phyloP scores from a whole-genome alignment of 2,888 invertebrate species.

The Drosophila subquinaria region DNA sequence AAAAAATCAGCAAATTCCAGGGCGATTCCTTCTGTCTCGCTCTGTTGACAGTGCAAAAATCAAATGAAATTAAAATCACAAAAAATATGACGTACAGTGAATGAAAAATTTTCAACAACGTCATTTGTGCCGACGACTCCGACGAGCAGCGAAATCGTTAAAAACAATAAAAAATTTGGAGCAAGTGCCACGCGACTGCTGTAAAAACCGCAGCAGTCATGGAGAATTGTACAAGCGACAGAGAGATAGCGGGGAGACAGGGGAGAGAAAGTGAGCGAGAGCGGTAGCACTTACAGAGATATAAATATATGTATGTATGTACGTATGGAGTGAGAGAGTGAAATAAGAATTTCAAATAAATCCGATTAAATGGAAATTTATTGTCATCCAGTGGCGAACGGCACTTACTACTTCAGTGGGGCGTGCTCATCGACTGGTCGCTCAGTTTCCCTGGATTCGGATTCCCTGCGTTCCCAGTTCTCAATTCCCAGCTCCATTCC shows the following conservation, averaged over 20 bases:
- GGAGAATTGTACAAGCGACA: slow-evolving; percentile 9
- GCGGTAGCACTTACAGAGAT: slow-evolving; percentile 30
- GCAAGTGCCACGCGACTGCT: slow-evolving; percentile 66
- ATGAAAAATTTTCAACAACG: slow-evolving; percentile 64
- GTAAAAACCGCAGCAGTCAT: slow-evolving; percentile 64
- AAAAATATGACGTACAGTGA: slow-evolving; percentile 59
- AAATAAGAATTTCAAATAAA: slow-evolving; percentile 83
- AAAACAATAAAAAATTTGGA: slow-evolving; percentile 65
- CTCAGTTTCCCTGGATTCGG: slow-evolving; percentile 26
- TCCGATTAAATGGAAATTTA: slow-evolving; percentile 83
- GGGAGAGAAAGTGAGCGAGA: slow-evolving; percentile 24
- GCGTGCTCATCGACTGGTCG: slow-evolving; percentile 75
- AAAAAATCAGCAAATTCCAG: slow-evolving; percentile 42
- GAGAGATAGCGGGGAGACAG: background rate
- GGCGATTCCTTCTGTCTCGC: slow-evolving; percentile 1
- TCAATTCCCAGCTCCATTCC: slow-evolving; percentile 22
- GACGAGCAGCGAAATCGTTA: slow-evolving; percentile 57
- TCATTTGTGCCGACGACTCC: slow-evolving; percentile 50
- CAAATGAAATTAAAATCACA: slow-evolving; percentile 67
- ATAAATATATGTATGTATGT: background rate
- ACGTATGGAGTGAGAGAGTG: slow-evolving; percentile 23
- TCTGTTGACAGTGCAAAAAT: slow-evolving; percentile 49
- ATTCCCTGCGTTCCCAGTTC: slow-evolving; percentile 24
- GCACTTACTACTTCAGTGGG: slow-evolving; percentile 80
- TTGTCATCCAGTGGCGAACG: slow-evolving; percentile 82